Conservation (phyloP, 2,888 invertebrate genomes). For the Diaperis boleti region DNA sequence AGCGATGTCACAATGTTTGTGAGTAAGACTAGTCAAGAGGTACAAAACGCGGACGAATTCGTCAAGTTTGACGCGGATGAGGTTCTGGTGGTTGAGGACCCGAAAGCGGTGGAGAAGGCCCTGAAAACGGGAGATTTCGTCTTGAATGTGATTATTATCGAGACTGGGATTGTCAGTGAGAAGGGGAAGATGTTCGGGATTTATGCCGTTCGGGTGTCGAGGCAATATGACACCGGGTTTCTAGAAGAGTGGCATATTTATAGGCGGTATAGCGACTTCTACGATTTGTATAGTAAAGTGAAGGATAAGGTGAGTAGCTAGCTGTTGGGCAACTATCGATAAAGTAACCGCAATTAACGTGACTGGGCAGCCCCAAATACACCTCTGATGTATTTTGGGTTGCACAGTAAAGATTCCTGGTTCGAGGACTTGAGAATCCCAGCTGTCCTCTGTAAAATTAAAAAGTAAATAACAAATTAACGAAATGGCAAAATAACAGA, state of each 20-base stretch:
- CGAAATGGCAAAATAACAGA: too few species aligned
- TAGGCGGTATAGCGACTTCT: constrained; percentile 93
- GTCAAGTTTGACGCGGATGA: constrained; percentile 31
- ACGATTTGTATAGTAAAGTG: constrained; percentile 86
- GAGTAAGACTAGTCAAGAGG: constrained; percentile 36
- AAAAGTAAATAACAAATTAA: too few species aligned
- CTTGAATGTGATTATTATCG: constrained; percentile 73
- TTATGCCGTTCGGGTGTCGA: constrained; percentile 86
- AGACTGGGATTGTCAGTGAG: constrained; percentile 83
- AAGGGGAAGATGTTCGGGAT: constrained; percentile 89
- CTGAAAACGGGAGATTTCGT: constrained; percentile 61
- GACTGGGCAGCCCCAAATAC: too few species aligned
- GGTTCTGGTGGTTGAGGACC: constrained; percentile 42
- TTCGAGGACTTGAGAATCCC: too few species aligned
- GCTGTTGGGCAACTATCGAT: too few species aligned
- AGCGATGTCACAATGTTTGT: constrained; percentile 61
- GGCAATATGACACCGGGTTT: constrained; percentile 75
- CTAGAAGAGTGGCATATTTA: constrained; percentile 92
- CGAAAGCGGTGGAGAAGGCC: constrained; percentile 49
- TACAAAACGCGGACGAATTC: constrained; percentile 41
- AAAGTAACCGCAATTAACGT: too few species aligned
- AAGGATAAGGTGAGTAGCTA: constrained; percentile 77
- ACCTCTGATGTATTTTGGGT: too few species aligned
- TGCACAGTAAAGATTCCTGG: too few species aligned
- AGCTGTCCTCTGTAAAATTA: too few species aligned